Evolutionary conservation across 2,888 invertebrate species (phyloP).

Genomic region (Protophormia terraenovae): DNA sequence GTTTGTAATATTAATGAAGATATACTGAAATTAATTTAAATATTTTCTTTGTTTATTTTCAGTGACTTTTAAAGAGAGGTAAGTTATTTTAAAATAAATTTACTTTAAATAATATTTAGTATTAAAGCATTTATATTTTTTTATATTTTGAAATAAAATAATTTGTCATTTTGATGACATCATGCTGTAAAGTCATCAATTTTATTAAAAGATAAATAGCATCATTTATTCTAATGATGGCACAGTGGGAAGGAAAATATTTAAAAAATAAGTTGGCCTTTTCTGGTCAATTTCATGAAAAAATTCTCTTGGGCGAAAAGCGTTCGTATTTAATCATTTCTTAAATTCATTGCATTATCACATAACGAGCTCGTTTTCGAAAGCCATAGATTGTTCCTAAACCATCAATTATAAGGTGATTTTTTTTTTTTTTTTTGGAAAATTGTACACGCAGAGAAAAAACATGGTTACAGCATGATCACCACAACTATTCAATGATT

Average conservation of each 20-base stretch:
- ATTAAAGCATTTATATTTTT: not conserved
- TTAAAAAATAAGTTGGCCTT: not conserved
- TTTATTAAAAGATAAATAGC: constrained; percentile 63
- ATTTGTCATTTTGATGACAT: constrained; percentile 75
- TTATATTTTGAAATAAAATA: not conserved
- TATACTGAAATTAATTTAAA: constrained; percentile 34
- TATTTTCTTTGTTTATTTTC: constrained; percentile 5
- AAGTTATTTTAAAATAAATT: not conserved
- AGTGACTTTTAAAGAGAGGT: not conserved
- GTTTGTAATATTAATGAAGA: not conserved
- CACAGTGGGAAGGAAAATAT: not conserved
- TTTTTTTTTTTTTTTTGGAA: too few species aligned
- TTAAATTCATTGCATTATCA: too few species aligned
- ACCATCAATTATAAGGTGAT: too few species aligned
- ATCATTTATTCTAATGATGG: not conserved
- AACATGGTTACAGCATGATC: too few species aligned
- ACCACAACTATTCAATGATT: too few species aligned
- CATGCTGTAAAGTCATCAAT: constrained; percentile 77
- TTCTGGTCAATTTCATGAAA: too few species aligned
- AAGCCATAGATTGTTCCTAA: too few species aligned
- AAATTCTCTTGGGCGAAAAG: too few species aligned
- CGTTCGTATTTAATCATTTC: too few species aligned
- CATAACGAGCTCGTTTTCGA: too few species aligned
- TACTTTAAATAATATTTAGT: not conserved
- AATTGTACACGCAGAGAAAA: too few species aligned